Evolutionary conservation across 2,113 vertebrate genomes (phyloP).

Genomic region (Pelodiscus sinensis): DNA sequence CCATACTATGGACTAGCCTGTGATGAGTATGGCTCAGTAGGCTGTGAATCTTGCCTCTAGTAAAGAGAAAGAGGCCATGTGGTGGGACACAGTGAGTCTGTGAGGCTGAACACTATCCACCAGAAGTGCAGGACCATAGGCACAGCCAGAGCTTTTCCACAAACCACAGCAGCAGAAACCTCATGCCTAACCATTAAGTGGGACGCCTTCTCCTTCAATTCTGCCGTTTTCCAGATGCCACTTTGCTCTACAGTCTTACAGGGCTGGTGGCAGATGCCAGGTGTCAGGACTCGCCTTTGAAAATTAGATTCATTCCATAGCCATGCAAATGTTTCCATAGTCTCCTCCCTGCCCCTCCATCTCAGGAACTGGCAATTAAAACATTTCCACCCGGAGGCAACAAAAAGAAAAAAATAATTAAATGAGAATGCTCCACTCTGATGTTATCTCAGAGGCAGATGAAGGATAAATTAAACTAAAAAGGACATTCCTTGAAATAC

Average conservation of each 20-base stretch:
- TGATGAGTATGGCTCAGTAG: too few species aligned
- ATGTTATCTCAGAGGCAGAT: conserved; percentile 28
- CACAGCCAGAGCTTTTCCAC: too few species aligned
- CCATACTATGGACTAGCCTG: too few species aligned
- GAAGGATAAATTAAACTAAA: conserved; percentile 47
- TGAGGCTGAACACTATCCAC: too few species aligned
- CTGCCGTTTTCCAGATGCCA: not conserved
- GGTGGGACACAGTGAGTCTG: too few species aligned
- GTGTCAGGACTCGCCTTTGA: not conserved
- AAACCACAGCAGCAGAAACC: not conserved
- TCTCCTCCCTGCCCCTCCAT: not conserved
- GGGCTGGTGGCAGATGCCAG: not conserved
- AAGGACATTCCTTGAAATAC: conserved; percentile 33
- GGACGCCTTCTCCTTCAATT: not conserved
- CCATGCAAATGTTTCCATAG: not conserved
- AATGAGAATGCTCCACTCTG: conserved; percentile 26
- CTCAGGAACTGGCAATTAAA: conserved; percentile 15
- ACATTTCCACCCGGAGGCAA: conserved; percentile 6
- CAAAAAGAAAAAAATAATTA: conserved; percentile 21
- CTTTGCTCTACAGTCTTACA: not conserved
- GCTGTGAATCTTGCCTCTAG: too few species aligned
- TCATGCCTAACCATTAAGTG: not conserved
- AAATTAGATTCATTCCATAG: not conserved
- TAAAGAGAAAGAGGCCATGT: too few species aligned
- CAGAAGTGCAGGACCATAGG: too few species aligned